Evolutionary conservation across 2,888 invertebrate genomes (phyloP).

Genomic region (Diadegma fenestrale): DNA sequence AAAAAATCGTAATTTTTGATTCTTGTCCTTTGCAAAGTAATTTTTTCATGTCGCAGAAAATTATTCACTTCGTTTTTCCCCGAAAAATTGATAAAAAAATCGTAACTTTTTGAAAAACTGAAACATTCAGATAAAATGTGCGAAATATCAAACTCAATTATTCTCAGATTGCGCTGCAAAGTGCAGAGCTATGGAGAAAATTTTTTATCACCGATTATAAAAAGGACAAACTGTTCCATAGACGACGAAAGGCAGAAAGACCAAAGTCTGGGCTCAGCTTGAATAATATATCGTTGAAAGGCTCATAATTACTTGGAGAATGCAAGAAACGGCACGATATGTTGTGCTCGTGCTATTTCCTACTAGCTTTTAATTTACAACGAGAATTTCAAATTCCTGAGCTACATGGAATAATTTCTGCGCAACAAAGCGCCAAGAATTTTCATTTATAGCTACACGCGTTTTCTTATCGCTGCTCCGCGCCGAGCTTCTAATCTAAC

Average conservation of each 20-base stretch:
- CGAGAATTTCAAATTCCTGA: slow-evolving; percentile 26
- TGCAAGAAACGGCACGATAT: slow-evolving; percentile 44
- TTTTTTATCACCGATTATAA: neutral
- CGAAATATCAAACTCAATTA: neutral
- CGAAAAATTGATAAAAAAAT: neutral
- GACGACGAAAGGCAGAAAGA: neutral
- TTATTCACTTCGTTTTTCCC: neutral
- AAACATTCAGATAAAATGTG: neutral
- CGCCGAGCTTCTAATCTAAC: slow-evolving; percentile 33
- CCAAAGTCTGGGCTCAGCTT: neutral
- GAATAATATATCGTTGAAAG: neutral
- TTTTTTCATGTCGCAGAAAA: neutral
- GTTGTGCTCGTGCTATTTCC: slow-evolving; percentile 37
- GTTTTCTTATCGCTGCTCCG: slow-evolving; percentile 46
- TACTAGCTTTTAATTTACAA: slow-evolving; percentile 44
- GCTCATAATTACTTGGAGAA: slow-evolving; percentile 13
- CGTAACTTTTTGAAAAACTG: neutral
- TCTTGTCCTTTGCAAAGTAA: neutral
- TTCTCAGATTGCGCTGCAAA: neutral
- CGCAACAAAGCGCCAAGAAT: slow-evolving; percentile 58
- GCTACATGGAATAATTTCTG: slow-evolving; percentile 58
- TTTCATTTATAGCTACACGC: slow-evolving; percentile 33
- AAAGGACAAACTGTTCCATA: neutral
- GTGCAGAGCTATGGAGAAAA: neutral
- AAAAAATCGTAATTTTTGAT: neutral